Percentiles rank a stretch among this genome's conserved stretches.
Evolutionary conservation across 1,140 invertebrate genomes (phyloP).

Genomic region (Micrasema minimum): DNA sequence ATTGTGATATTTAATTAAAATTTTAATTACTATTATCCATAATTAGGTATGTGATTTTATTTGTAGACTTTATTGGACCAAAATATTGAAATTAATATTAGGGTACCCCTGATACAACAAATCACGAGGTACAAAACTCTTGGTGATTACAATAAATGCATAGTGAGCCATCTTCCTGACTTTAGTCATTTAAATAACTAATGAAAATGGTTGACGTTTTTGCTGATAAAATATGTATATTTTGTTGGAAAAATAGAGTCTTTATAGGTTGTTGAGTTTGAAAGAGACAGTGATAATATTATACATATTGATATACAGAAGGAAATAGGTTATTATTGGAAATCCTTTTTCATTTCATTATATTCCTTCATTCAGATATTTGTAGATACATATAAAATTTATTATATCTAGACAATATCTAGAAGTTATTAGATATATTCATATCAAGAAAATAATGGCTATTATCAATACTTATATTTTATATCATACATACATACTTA

Average conservation of each 20-base stretch:
- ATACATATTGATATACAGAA: no score
- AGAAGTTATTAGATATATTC: conserved; percentile 26
- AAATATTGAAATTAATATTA: conserved; percentile 31
- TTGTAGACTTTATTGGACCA: conserved; percentile 47
- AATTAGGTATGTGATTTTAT: conserved; percentile 43
- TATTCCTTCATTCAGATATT: conserved; percentile 11
- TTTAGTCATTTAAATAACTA: background rate
- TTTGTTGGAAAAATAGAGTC: background rate
- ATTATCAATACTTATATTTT: conserved; percentile 10
- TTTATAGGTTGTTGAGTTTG: conserved; percentile 14
- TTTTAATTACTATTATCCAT: conserved; percentile 34
- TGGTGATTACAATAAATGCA: background rate
- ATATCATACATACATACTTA: conserved; percentile 6
- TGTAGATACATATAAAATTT: conserved; percentile 6
- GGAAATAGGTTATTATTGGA: no score
- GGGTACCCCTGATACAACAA: conserved; percentile 13
- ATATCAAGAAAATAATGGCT: conserved; percentile 19
- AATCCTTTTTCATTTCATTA: no score
- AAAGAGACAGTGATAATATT: background rate
- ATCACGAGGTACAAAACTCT: background rate
- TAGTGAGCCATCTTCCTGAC: background rate
- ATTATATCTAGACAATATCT: conserved; percentile 19
- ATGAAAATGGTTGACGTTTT: background rate
- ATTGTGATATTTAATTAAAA: conserved; percentile 48
- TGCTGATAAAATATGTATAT: background rate